Evolutionary conservation across 1,140 invertebrate genomes (phyloP), one percentile per base, ranked within the genome.

Genomic region (Leptinotarsa lineolata): DNA sequence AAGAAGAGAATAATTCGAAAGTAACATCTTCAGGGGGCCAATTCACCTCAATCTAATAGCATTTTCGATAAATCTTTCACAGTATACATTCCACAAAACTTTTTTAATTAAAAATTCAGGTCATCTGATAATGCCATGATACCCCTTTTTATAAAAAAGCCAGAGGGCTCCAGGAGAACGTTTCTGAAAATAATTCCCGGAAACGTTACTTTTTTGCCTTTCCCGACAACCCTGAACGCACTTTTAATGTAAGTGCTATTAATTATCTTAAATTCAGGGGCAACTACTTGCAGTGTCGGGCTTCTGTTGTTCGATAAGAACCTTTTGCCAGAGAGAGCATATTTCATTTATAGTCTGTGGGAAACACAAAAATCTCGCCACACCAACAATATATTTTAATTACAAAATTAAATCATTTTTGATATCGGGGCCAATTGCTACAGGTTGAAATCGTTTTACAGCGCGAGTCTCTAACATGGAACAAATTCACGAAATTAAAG

Each of bases 51-150:
- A n/a, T 54, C n/a, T 16, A 54, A 1, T 16, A 54, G 48, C 48
- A 54, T 18, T 54, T 54, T 54, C 16, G 13, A 54, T 54, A 16
- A 54, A 54, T 18, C 15, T 4, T 54, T 54, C 6, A 2, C 16
- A n/a, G n/a, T 16, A 54, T 54, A 54, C 48, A 54, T 54, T 54
- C n/a, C 48, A 15, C 48, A 18, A 39, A 54, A 54, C 16, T 54
- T 54, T n/a, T 54, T 54, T 54, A 54, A 54, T 54, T 54, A 54
- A 54, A 54, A 54, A 54, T 16, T 54, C 48, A 18, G 48, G 48
- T 54, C 48, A 54, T 13, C 48, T 2, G 48, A 54, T n/a, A 54
- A 11, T 54, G 48, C 16, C 48, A 16, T 18, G 4, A 54, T 54
- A 18, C n/a, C 48, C 6, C 48, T 16, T 54, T 18, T 4, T 54